Base-by-base conservation (phyloP, 2,797 vertebrate species). In the Mus spretus region DNA sequence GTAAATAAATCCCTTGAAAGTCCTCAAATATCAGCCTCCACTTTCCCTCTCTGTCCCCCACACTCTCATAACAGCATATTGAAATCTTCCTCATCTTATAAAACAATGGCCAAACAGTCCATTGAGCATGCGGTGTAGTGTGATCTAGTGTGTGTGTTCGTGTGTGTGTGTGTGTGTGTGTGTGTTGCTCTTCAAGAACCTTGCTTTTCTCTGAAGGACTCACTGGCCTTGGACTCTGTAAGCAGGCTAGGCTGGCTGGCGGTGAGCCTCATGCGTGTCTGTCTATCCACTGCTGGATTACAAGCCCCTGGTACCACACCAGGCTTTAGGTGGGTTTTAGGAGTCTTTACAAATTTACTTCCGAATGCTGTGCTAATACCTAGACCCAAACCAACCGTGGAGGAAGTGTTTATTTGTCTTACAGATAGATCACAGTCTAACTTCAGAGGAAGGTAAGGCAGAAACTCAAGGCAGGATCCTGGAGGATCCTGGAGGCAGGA, bases 41-140 rank as follows among this genome's bases (percentile, higher is more conserved):
- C 13, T 15, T 22, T 10, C 17, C 19, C 47, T 17, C 72, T 72
- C 57, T 84, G 80, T 53, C 53, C 44, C 22, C 55, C 6, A 81
- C 57, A 65, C 61, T 75, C 91, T 93, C 57, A 0, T 34, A 53
- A 55, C 78, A 67, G 37, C 14, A 80, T 37, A 31, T 13, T 44
- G 40, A 93, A 84, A 70, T 83, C 17, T 14, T 96, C 61, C 67
- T 93, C 80, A 72, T 80, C 78, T 70, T 24, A 31, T 59, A 14
- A 95, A 96, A 96, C 57, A 95, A 96, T 53, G 82, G 61, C 31
- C 14, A 8, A 31, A 5, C 1, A 6, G 78, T 47, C 22, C 5
- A 14, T 50, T 50, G 88, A 34, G 50, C 40, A 12, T 44, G 34
- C 47, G 53, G 50, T 26, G 7, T 34, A 22, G 11, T 50, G 44